Conservation (phyloP, 2,113 vertebrate genomes). For the Pterocles burchelli region DNA sequence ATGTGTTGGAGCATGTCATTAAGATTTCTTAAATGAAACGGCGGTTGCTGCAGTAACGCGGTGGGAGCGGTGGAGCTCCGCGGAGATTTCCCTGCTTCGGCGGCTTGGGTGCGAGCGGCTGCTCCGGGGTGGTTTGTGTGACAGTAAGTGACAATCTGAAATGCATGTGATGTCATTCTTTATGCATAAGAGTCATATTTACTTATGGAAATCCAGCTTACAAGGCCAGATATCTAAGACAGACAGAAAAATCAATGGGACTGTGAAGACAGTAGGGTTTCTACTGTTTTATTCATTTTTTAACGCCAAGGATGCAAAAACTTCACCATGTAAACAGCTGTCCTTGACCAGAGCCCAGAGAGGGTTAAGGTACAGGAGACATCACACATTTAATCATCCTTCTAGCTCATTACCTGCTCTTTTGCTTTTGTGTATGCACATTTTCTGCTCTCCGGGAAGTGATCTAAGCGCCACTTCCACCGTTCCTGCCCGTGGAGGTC, state of each 20-base stretch:
- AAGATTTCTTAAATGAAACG: neutral
- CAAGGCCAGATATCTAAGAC: neutral
- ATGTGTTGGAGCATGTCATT: neutral
- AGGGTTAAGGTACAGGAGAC: neutral
- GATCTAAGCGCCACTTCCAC: conserved; percentile 44
- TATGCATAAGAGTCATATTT: neutral
- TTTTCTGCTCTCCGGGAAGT: conserved; percentile 35
- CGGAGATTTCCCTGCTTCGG: neutral
- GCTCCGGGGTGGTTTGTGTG: neutral
- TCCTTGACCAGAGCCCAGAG: neutral
- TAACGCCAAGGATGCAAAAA: neutral
- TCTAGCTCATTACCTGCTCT: neutral
- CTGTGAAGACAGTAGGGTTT: neutral
- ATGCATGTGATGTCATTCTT: neutral
- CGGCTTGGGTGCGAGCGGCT: neutral
- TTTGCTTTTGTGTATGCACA: neutral
- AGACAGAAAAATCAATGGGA: neutral
- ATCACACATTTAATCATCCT: neutral
- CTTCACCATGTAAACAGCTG: neutral
- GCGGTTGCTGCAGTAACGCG: neutral
- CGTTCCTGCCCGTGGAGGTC: neutral
- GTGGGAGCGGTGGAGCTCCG: accelerated
- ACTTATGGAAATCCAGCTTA: neutral
- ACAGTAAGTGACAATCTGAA: neutral
- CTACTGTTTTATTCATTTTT: neutral